These are phyloP conservation scores for Holothuria glaberrima DNA, from an alignment of 35 echinoderm and acorn worm genomes.

Conservation along the genomic window DNA sequence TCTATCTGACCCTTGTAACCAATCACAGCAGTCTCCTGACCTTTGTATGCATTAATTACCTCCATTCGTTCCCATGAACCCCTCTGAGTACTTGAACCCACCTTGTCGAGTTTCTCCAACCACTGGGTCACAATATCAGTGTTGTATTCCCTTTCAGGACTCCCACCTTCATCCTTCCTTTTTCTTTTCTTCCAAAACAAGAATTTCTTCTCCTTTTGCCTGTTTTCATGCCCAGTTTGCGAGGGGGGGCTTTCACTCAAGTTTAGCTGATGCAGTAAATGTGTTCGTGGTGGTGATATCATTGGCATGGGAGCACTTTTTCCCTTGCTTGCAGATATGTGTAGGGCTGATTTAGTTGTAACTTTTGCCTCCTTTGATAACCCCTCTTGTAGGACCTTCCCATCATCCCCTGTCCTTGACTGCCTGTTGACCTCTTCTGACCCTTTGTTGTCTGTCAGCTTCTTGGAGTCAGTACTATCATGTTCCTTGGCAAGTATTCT, in stretches of 20 bases:
- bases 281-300: slow-evolving; percentile 42
- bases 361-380: neutral
- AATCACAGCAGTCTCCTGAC: slow-evolving; percentile 76
- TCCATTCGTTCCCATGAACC: slow-evolving; percentile 86
- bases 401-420: neutral
- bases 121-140: slow-evolving; percentile 78
- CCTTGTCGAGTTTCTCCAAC: slow-evolving; percentile 61
- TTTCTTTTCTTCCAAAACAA: slow-evolving; percentile 65
- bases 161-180: slow-evolving; percentile 73
- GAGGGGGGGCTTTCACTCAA: slow-evolving; percentile 45
- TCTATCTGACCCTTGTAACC: slow-evolving; percentile 41
- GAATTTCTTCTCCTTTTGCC: slow-evolving; percentile 52
- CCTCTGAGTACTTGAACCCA: slow-evolving; percentile 26
- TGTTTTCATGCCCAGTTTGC: neutral
- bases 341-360: neutral
- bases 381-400: neutral
- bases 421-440: neutral
- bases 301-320: slow-evolving; percentile 48
- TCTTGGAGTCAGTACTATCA: neutral
- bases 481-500: neutral
- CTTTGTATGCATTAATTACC: slow-evolving; percentile 91
- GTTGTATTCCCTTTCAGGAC: slow-evolving; percentile 88
- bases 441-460: neutral
- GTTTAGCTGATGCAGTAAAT: slow-evolving; percentile 29
- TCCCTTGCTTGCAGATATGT: slow-evolving; percentile 37